Evolutionary conservation across 2,113 vertebrate species (phyloP).

Genomic region (Vimba vimba): DNA sequence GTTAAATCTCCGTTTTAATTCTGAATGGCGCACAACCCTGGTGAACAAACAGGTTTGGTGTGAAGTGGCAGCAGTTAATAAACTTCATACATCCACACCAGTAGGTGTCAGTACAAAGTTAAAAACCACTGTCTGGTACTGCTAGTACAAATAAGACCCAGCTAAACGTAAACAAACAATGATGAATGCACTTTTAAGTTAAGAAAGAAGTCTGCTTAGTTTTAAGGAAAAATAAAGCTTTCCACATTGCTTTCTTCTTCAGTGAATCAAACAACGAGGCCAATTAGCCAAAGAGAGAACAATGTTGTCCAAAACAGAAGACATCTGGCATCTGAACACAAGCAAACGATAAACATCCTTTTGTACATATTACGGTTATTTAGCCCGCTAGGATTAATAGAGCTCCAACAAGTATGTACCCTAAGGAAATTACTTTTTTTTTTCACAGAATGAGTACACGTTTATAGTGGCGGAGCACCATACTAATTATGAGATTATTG

Average conservation of each 20-base stretch:
- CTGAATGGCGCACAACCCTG: neutral
- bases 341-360: neutral
- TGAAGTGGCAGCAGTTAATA: neutral
- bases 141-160: neutral
- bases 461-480: constrained; percentile 52
- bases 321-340: neutral
- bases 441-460: neutral
- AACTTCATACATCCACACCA: neutral
- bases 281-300: neutral
- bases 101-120: neutral
- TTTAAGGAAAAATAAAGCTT: neutral
- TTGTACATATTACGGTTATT: neutral
- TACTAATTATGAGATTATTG: constrained; percentile 64
- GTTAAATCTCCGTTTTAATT: neutral
- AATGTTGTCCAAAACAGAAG: neutral
- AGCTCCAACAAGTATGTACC: constrained; percentile 28
- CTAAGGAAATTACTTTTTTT: constrained; percentile 56
- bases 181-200: neutral
- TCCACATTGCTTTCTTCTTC: neutral
- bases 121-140: neutral
- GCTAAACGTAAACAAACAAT: neutral
- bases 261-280: neutral
- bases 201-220: neutral
- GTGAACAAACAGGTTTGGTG: neutral
- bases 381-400: neutral